Conservation (phyloP, 2,797 vertebrate genomes). For the Tamandua tetradactyla region DNA sequence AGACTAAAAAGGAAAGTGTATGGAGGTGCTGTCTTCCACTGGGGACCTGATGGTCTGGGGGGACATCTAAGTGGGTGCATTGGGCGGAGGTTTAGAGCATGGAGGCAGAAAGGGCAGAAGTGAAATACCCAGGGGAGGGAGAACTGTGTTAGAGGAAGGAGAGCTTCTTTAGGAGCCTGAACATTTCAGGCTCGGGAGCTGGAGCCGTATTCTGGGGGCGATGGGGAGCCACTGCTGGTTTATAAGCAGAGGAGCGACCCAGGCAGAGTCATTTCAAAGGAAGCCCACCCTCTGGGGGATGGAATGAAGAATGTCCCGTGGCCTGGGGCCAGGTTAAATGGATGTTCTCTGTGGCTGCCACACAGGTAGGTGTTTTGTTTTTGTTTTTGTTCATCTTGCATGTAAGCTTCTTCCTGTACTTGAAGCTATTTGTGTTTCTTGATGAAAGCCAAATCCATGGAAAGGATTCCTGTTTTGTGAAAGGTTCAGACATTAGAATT, state of each 20-base stretch:
- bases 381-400: not conserved
- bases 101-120: not conserved
- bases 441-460: not conserved
- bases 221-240: not conserved
- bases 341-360: not conserved
- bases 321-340: not conserved
- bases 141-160: not conserved
- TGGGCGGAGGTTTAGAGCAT: accelerated
- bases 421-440: slow-evolving; percentile 32
- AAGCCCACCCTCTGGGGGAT: not conserved
- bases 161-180: not conserved
- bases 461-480: not conserved
- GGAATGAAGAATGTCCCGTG: too few species aligned
- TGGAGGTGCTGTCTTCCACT: not conserved
- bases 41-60: not conserved
- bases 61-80: accelerated
- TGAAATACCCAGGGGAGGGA: not conserved
- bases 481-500: not conserved
- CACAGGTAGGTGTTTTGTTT: not conserved
- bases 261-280: not conserved
- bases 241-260: not conserved
- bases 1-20: not conserved
- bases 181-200: not conserved
- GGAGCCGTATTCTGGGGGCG: not conserved
- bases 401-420: not conserved